Base-by-base conservation (phyloP, 2,113 vertebrate genomes). In the Odocoileus hemionus region DNA sequence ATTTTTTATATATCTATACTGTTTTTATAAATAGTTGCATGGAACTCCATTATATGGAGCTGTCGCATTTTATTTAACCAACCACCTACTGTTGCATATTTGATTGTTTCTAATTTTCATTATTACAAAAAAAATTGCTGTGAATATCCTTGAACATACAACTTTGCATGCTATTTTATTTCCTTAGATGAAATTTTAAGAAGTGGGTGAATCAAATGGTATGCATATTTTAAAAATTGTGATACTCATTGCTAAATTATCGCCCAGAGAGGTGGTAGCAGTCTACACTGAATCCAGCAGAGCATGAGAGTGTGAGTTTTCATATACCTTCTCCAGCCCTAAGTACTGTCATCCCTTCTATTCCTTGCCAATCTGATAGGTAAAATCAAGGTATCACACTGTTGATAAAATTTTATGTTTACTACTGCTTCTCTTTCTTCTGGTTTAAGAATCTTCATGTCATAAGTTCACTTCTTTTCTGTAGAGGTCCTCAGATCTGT, bases 21-120 rank as follows among this genome's bases (percentile, higher is more conserved):
- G 2, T 80, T 33, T 91, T 90, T 97, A 82, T 84, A 94, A 94
- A 74, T 83, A 57, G 79, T 54, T 64, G 9, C 47, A 47, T 83
- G 54, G 55, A 85, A 87, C 14, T 26, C 47, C 67, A 57, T 93
- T 91, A 39, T n/a, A 45, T 74, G 54, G 50, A 60, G 60, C 21
- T 15, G 25, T 13, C 61, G 64, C 30, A 23, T 36, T 92, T 95
- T 64, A 85, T 87, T 95, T 87, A 84, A 80, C 36, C 30, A 70
- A 10, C 70, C 30, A 50, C 39, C 26, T 61, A 17, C 11, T 52
- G 58, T 26, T 61, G 33, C 16, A 8, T 86, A 57, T 76, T 95
- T 92, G 30, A 55, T 84, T 88, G 43, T 30, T 94, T 91, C 14
- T 45, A 58, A 83, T 88, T 97, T 97, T 84, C 47, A 64, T 92